Evolutionary conservation across 1,140 invertebrate genomes (phyloP), one percentile per base, ranked within the genome.

Genomic region (Neotoxoptera formosana): DNA sequence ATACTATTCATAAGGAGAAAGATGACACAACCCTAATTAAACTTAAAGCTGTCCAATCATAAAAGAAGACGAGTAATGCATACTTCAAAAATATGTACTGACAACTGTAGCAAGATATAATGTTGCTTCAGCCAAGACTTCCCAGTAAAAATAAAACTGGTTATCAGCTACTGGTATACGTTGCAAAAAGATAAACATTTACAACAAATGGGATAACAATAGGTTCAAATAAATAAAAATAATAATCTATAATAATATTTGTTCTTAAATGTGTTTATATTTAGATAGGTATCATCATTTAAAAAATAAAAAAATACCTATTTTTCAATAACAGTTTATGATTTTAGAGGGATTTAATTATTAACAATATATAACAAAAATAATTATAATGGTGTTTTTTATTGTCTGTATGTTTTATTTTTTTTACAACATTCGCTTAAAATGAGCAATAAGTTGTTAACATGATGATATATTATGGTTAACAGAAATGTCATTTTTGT

Each of bases 391-490:
- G 89, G 36, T 90, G 53, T 90, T 67, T 90, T 41, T 90, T 90
- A 90, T 90, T 90, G 89, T 90, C 89, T 67, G 89, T 36, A 90
- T 60, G 89, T 56, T 60, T 90, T 89, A 88, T 23, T 36, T 90
- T 47, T 34, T 88, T 41, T 53, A 60, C 56, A 90, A 67, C 36
- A 90, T 90, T 90, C 6, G 41, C 51, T 56, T 89, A 36, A 89
- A 89, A 90, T 53, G 41, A 90, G 53, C 36, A 90, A 90, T 30
- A 90, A 60, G 14, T 34, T 90, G 89, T 90, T 67, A 45, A 90
- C 89, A 90, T 67, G 36, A 45, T 90, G 20, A 41, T 45, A 53
- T 56, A 60, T 67, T 47, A 45, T 47, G 36, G 41, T 45, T 67
- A 90, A 90, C 53, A 90, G 60, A 67, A 60, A 60, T 67, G 89